Conservation (phyloP, 2,113 vertebrate species). For the Furnarius figulus region DNA sequence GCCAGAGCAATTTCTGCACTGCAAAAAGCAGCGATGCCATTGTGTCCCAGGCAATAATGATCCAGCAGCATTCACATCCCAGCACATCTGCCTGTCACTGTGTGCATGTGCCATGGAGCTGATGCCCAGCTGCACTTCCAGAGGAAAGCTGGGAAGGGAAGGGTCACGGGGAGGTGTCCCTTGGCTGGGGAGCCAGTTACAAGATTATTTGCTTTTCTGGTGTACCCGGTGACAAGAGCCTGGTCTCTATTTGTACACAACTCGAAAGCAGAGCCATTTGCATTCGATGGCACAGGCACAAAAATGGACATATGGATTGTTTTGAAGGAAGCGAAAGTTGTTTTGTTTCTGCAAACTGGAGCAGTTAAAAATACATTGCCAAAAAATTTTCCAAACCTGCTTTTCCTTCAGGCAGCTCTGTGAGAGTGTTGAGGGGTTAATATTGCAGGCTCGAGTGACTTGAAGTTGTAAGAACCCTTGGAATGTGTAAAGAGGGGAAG, state of each 20-base stretch:
- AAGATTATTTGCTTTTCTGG: not conserved
- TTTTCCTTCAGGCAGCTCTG: not conserved
- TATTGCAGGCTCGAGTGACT: not conserved
- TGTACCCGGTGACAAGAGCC: not conserved
- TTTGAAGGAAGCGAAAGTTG: conserved; percentile 11
- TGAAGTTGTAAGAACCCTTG: conserved; percentile 52
- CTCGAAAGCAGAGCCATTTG: not conserved
- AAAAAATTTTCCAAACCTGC: not conserved
- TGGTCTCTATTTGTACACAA: not conserved
- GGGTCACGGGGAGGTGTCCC: not conserved
- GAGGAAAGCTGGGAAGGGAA: not conserved
- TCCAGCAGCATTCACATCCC: not conserved
- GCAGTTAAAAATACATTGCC: not conserved
- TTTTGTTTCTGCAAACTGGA: conserved; percentile 27
- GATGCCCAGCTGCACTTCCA: not conserved
- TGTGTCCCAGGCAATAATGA: not conserved
- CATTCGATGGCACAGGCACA: not conserved
- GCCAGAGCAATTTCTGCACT: not conserved
- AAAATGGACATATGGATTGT: not conserved
- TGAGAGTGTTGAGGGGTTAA: conserved; percentile 45
- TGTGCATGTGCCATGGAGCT: not conserved
- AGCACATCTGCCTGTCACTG: not conserved
- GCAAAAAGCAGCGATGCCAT: not conserved
- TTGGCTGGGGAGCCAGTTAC: not conserved
- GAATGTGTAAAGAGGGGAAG: conserved; percentile 63